A percentile compares a stretch with the other conserved stretches of the same genome.
phyloP scores from a whole-genome alignment of 2,113 vertebrate genomes.

The Corapipo altera region DNA sequence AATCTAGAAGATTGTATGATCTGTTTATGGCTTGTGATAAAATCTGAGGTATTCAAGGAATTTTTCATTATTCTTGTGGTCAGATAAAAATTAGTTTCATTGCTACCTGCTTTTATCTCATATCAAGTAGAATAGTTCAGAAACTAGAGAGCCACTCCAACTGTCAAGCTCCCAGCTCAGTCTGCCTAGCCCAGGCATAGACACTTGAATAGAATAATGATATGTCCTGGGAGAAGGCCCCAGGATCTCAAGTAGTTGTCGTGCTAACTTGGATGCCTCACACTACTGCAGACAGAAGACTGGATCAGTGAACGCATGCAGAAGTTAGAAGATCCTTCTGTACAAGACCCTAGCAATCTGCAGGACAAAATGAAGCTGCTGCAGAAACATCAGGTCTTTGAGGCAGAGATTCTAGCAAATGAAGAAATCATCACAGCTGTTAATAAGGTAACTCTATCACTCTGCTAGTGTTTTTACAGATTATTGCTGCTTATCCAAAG shows the following conservation, averaged over 20 bases:
- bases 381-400: conserved; percentile 86
- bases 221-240: neutral
- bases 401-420: conserved; percentile 87
- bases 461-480: neutral
- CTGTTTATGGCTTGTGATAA: neutral
- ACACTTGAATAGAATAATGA: neutral
- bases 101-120: neutral
- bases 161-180: neutral
- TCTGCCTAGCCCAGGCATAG: neutral
- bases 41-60: neutral
- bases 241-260: neutral
- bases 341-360: conserved; percentile 75
- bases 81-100: neutral
- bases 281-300: conserved; percentile 75
- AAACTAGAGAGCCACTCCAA: neutral
- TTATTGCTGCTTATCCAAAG: neutral
- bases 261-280: neutral
- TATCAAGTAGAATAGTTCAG: neutral
- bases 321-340: conserved; percentile 78
- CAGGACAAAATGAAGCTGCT: conserved; percentile 82
- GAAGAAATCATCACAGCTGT: conserved; percentile 77
- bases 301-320: conserved; percentile 86
- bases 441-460: conserved; percentile 69
- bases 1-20: neutral
- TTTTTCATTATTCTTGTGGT: neutral